Base-by-base conservation (phyloP, 2,888 invertebrate genomes). In the Caenorhabditis uteleia region DNA sequence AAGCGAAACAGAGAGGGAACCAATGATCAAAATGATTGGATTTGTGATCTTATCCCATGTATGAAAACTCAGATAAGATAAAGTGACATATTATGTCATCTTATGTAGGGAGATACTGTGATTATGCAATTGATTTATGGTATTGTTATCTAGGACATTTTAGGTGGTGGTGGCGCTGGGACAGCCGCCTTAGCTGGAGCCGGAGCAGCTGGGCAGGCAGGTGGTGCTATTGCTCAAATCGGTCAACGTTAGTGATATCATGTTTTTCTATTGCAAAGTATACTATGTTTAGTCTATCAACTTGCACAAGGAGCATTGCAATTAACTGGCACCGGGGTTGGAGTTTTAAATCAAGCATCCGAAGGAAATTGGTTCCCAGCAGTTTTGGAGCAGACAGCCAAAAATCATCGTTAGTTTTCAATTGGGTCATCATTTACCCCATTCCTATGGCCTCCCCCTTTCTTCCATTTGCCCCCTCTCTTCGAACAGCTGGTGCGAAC, bases 331-430 rank as follows among this genome's bases (percentile, higher is more conserved):
- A 79, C 79, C 10, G 79, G 79, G 8, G 79, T 79, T 2, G 79
- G 79, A 23, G 79, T 79, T n/a, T 53, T 79, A 21, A 79, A 79
- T 43, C 78, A 79, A 47, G 79, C 79, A 3, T 75, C 76, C 0
- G 79, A 79, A 56, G 74, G 66, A 34, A 68, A 72, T 43, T 79
- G 79, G 79, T 79, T 79, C 49, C 79, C 79, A 14, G 77, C 78
- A 14, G 79, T 75, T 21, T 44, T 79, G 16, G 79, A 79, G 39
- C 57, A 67, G 27, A 62, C 68, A 12, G 72, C 72, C 12, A 72
- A 72, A 33, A 68, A 57, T 21, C 49, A 50, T 27, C 64, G 69
- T 69, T 18, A 40, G 48, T 45, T n/a, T n/a, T n/a, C n/a, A n/a
- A n/a, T n/a, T n/a, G n/a, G n/a, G n/a, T n/a, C 31, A 10, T 8